Evolutionary conservation across 2,888 invertebrate species (phyloP), one percentile per base, ranked within the genome.

Genomic region (Hirtodrosophila cameraria): DNA sequence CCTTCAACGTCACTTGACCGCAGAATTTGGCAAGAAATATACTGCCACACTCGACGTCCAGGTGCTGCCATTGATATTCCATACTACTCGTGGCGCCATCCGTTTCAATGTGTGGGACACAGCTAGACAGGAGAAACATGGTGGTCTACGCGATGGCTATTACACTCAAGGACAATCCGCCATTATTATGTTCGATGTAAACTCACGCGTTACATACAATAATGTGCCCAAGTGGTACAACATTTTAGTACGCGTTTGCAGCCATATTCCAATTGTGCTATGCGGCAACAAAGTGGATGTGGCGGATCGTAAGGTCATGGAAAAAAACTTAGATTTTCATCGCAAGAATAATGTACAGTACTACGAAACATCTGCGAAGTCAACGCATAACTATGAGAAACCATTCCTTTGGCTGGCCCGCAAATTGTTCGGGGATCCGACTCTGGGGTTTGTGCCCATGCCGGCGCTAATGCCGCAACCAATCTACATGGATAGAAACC

Each of bases 201-300:
- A 99, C 66, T 97, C 98, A 27, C 94, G 98, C 87, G 97, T 98
- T 79, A 99, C 99, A 42, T 99, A 99, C 93, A 99, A 99, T 92
- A 99, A 98, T 91, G 98, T 99, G 65, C 98, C 98, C 30, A 98
- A 98, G 91, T 99, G 99, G 99, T 98, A 99, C 91, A 93, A 99
- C 90, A 98, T 99, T 93, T 93, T 99, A 88, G 97, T 98, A n/a
- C 93, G 99, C 87, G 98, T 98, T 4, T 99, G 99, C 92, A 99
- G 99, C 93, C 97, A 97, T 91, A 98, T 99, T 88, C 99, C 99
- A n/a, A 99, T 99, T 89, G 99, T 99, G 11, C 93, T 99, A 25
- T 97, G 97, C 91, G 99, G 99, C 25, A 99, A 99, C 93, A 99
- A 99, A 94, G 98, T 99, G 16, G 99, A 99, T 89, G 97, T 99